Percentiles rank a stretch among this genome's conserved stretches.
Evolutionary conservation across 1,140 invertebrate genomes (phyloP).

Genomic region (Araneus ventricosus): DNA sequence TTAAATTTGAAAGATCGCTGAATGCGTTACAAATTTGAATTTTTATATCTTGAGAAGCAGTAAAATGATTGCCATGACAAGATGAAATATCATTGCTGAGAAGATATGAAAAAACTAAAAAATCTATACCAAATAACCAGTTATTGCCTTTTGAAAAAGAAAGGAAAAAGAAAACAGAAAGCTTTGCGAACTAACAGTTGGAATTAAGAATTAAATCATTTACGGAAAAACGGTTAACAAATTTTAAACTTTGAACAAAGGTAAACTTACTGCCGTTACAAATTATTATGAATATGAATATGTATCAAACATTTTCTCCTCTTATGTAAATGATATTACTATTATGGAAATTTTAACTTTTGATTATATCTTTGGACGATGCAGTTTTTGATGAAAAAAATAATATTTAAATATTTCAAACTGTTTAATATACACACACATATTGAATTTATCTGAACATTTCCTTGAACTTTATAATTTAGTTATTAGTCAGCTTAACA

Average conservation of each 20-base stretch:
- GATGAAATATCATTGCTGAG: no score
- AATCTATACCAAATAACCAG: no score
- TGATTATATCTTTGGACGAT: constrained; percentile 34
- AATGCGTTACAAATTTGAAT: no score
- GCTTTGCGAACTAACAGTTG: no score
- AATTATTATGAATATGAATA: neutral
- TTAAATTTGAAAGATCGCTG: no score
- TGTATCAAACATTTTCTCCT: neutral
- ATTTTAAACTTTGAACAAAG: constrained; percentile 21
- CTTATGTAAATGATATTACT: neutral
- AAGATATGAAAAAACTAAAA: no score
- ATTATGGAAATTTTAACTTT: neutral
- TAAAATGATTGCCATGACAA: no score
- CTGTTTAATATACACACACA: neutral
- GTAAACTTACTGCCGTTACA: neutral
- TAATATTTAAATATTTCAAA: neutral
- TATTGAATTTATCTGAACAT: neutral
- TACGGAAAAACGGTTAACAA: neutral
- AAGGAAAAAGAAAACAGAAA: no score
- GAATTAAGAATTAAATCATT: neutral
- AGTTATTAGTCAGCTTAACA: neutral
- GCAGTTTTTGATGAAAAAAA: neutral
- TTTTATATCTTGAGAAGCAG: no score
- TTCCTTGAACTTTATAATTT: neutral
- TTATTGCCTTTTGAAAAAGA: no score